phyloP scores from a whole-genome alignment of 2,888 invertebrate genomes.

The Ditula angustiorana region DNA sequence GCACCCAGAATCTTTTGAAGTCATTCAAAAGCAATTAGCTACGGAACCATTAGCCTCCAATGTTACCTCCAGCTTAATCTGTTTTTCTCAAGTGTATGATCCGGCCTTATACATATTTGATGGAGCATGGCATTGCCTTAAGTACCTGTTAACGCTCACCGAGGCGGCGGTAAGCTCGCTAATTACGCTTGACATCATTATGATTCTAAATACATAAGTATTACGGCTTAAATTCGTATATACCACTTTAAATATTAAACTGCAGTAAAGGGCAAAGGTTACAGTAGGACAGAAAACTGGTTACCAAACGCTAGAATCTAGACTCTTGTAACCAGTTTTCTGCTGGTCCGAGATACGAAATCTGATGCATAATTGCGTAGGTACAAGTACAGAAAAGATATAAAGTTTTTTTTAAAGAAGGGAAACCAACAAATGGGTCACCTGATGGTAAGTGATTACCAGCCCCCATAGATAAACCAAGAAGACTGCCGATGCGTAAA shows the following conservation, averaged over 20 bases:
- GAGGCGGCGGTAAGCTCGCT: slow-evolving; percentile 51
- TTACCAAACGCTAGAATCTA: no score
- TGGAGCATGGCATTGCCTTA: slow-evolving; percentile 58
- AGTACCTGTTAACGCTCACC: slow-evolving; percentile 58
- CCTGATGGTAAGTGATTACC: no score
- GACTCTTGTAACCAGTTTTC: no score
- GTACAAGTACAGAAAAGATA: no score
- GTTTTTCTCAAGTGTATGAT: slow-evolving; percentile 65
- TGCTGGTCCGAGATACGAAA: no score
- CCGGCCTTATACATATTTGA: slow-evolving; percentile 70
- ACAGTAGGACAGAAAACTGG: slow-evolving; percentile 6
- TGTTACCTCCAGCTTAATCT: slow-evolving; percentile 54
- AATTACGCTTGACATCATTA: slow-evolving; percentile 45
- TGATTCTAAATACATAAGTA: slow-evolving; percentile 48
- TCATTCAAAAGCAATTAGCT: neutral
- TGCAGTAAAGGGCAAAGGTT: neutral
- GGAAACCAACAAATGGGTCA: no score
- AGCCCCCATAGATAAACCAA: no score
- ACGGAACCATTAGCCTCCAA: slow-evolving; percentile 13
- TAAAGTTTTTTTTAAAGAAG: no score
- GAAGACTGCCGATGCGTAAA: no score
- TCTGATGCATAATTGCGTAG: no score
- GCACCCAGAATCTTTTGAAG: neutral
- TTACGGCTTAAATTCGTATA: slow-evolving; percentile 45
- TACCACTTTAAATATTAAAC: slow-evolving; percentile 10